phyloP scores from a whole-genome alignment of 2,797 vertebrate species.

The Potorous gilbertii region DNA sequence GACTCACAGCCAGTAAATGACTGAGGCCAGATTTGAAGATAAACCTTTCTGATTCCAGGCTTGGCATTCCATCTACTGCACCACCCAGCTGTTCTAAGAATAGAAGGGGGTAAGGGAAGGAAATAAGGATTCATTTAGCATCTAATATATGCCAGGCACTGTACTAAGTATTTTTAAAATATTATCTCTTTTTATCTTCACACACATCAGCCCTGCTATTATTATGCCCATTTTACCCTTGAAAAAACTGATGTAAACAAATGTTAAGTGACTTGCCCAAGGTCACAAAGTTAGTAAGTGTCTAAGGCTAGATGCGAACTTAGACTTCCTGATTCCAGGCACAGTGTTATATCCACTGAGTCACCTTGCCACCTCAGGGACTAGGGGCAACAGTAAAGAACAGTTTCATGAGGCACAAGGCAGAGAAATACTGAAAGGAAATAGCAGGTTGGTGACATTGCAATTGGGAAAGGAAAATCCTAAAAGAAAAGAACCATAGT shows the following conservation, averaged over 20 bases:
- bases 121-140: neutral
- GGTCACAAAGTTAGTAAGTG: neutral
- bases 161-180: neutral
- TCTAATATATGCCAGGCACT: neutral
- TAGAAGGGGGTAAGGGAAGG: neutral
- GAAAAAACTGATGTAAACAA: neutral
- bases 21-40: no score
- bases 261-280: neutral
- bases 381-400: neutral
- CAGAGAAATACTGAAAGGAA: neutral
- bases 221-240: neutral
- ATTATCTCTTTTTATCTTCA: neutral
- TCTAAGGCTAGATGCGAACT: neutral
- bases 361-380: neutral
- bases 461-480: neutral
- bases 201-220: neutral
- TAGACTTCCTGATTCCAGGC: neutral
- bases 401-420: neutral
- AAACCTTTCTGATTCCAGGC: no score
- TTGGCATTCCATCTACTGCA: no score
- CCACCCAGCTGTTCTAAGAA: no score
- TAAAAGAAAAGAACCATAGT: neutral
- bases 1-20: no score
- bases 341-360: neutral
- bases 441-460: neutral